Percentiles rank a stretch among this genome's conserved stretches.
phyloP scores from a whole-genome alignment of 2,888 invertebrate species.

The Allolobophora icterica region DNA sequence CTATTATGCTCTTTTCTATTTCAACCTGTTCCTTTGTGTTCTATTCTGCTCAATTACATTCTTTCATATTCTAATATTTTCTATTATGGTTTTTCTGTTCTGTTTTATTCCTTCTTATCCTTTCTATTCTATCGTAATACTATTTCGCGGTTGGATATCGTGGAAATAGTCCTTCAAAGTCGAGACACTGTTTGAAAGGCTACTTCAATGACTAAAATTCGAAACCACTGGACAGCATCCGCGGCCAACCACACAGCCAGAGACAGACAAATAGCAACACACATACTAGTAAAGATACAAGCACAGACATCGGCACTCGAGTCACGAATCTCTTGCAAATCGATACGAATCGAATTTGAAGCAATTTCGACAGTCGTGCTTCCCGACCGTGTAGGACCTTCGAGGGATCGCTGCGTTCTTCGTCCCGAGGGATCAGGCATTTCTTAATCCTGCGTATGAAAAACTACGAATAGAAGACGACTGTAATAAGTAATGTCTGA shows the following conservation, averaged over 20 bases:
- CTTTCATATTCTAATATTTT: too few species aligned
- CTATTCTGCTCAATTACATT: too few species aligned
- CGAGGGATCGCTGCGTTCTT: neutral
- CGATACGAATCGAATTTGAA: constrained; percentile 17
- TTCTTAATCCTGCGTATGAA: neutral
- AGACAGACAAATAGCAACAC: neutral
- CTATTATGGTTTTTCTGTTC: too few species aligned
- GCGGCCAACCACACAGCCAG: neutral
- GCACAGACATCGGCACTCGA: neutral
- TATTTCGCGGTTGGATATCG: neutral
- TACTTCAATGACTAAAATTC: neutral
- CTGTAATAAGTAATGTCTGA: neutral
- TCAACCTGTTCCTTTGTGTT: too few species aligned
- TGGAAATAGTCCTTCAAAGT: neutral
- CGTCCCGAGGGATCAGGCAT: neutral
- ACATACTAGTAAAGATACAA: neutral
- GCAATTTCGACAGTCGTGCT: constrained; percentile 17
- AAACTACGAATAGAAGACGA: neutral
- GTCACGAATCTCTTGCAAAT: constrained; percentile 12
- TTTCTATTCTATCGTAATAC: neutral
- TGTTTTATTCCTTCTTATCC: too few species aligned
- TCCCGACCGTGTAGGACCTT: neutral
- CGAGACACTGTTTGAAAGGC: neutral
- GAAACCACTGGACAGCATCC: neutral
- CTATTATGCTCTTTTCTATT: too few species aligned